phyloP scores from a whole-genome alignment of 2,113 vertebrate genomes.

The Campylorhamphus procurvoides region DNA sequence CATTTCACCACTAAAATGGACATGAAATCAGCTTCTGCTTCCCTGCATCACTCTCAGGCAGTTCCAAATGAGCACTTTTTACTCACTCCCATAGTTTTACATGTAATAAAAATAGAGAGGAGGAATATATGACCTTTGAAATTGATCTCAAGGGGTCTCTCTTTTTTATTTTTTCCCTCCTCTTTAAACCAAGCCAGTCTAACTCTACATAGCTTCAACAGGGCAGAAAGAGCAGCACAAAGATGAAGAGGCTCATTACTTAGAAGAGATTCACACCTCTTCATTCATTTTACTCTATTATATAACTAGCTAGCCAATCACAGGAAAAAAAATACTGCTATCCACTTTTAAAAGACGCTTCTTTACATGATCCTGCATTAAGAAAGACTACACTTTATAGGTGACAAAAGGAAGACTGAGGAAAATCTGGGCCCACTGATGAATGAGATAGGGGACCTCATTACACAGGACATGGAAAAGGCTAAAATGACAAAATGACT shows the following conservation, averaged over 20 bases:
- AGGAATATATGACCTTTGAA: constrained; percentile 33
- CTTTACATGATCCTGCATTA: background rate
- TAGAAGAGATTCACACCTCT: background rate
- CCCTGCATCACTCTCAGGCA: background rate
- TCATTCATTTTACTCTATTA: background rate
- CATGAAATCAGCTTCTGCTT: background rate
- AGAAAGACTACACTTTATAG: background rate
- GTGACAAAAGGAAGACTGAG: background rate
- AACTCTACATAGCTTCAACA: background rate
- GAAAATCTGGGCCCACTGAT: background rate
- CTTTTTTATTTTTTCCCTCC: background rate
- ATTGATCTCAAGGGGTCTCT: background rate
- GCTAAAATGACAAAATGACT: background rate
- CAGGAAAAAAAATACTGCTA: background rate
- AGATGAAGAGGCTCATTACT: background rate
- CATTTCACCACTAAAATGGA: constrained; percentile 5
- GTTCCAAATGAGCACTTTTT: constrained; percentile 15
- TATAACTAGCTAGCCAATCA: background rate
- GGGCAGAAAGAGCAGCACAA: background rate
- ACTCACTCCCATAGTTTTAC: constrained; percentile 24
- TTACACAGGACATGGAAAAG: background rate
- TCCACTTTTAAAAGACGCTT: background rate
- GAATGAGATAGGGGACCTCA: background rate
- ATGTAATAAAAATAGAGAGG: background rate
- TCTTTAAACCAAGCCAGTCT: background rate